These are phyloP conservation scores for Odontesthes bonariensis DNA, from an alignment of 2,113 vertebrate genomes.

Conservation along the genomic window DNA sequence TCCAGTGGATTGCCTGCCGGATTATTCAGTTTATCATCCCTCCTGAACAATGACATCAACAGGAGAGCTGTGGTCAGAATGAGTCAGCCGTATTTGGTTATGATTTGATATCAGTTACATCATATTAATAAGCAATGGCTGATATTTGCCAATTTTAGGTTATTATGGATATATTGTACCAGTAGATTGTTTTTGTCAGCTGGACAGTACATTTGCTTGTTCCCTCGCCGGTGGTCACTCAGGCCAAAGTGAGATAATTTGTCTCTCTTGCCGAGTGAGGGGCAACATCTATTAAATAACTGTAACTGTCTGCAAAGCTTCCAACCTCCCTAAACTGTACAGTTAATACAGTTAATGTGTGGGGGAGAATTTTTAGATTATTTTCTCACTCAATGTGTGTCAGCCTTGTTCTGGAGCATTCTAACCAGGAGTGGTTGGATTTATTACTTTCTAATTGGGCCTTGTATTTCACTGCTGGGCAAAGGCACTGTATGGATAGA, in stretches of 20 bases:
- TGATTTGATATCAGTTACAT: conserved; percentile 37
- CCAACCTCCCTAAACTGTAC: too few species aligned
- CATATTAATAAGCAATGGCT: conserved; percentile 29
- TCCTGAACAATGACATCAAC: conserved; percentile 67
- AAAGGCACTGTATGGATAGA: background rate
- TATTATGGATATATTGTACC: background rate
- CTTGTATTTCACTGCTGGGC: conserved; percentile 10
- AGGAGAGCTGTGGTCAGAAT: conserved; percentile 32
- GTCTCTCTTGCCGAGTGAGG: too few species aligned
- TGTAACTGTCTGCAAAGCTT: too few species aligned
- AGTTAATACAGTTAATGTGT: too few species aligned
- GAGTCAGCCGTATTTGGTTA: conserved; percentile 57
- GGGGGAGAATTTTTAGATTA: conserved; percentile 3
- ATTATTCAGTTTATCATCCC: conserved; percentile 51
- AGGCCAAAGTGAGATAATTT: too few species aligned
- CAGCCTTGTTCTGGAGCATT: conserved; percentile 2
- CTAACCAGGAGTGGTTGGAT: conserved; percentile 29
- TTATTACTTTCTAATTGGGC: conserved; percentile 38
- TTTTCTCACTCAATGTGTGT: background rate
- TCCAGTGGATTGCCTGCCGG: conserved; percentile 14
- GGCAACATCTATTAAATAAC: too few species aligned
- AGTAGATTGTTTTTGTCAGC: too few species aligned
- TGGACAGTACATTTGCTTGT: too few species aligned
- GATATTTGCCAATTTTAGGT: background rate
- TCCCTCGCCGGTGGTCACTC: too few species aligned